Conservation (phyloP, 2,113 vertebrate species). For the Amphiprion ocellaris region DNA sequence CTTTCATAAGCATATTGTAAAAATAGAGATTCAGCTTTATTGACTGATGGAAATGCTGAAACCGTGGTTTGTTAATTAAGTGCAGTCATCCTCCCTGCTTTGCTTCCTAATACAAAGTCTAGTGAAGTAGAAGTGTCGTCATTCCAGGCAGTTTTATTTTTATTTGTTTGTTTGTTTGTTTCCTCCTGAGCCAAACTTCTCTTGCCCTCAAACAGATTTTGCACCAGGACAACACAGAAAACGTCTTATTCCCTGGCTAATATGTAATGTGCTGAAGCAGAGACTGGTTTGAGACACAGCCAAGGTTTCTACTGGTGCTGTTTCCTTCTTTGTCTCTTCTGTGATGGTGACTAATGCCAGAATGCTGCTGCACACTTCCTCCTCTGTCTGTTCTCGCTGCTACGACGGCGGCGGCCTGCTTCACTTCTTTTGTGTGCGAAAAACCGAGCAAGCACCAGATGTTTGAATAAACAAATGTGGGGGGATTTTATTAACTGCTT, state of each 20-base stretch:
- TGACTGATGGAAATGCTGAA: not conserved
- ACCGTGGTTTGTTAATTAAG: not conserved
- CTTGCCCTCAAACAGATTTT: not conserved
- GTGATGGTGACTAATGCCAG: constrained; percentile 47
- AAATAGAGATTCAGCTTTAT: too few species aligned
- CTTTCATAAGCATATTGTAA: too few species aligned
- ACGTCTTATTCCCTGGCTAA: constrained; percentile 39
- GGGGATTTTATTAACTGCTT: not conserved
- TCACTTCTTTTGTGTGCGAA: constrained; percentile 5
- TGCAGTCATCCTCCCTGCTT: not conserved
- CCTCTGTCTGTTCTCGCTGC: not conserved
- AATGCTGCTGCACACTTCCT: constrained; percentile 3
- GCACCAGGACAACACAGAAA: constrained; percentile 24
- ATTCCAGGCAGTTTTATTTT: constrained; percentile 13
- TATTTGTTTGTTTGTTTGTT: not conserved
- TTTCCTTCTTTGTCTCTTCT: constrained; percentile 21
- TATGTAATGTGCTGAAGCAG: constrained; percentile 14
- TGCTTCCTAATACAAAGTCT: not conserved
- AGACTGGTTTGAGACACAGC: constrained; percentile 17
- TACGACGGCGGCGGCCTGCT: not conserved
- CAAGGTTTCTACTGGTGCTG: constrained; percentile 23
- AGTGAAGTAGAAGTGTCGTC: not conserved
- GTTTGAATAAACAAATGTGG: not conserved
- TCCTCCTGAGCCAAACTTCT: constrained; percentile 4
- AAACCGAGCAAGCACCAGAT: constrained; percentile 5